A percentile compares a stretch with the other conserved stretches of the same genome.
These are phyloP conservation scores for Drosophila suzukii DNA, from an alignment of 1,140 invertebrate genomes.

Conservation along the genomic window DNA sequence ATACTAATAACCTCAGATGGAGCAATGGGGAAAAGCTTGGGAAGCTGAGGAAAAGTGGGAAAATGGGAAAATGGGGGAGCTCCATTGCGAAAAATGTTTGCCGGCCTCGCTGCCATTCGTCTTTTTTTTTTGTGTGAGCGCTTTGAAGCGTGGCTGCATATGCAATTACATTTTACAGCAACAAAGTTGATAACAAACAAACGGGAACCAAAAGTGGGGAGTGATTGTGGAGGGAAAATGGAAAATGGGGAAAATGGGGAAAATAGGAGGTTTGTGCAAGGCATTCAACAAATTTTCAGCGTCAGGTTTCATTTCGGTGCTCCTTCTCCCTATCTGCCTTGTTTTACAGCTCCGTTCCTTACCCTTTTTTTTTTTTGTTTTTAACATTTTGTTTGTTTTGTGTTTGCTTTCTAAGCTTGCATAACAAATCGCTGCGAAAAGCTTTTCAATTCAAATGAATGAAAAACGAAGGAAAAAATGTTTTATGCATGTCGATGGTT, in stretches of 20 bases:
- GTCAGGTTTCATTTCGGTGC: conserved; percentile 69
- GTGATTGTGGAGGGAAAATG: conserved; percentile 17
- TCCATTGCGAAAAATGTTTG: conserved; percentile 53
- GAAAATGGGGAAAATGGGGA: background rate
- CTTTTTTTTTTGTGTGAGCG: conserved; percentile 45
- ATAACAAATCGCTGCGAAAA: conserved; percentile 80
- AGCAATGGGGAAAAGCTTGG: conserved; percentile 24
- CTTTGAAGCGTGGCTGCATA: conserved; percentile 80
- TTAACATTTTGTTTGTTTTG: conserved; percentile 54
- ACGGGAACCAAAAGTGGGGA: conserved; percentile 24
- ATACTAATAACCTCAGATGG: conserved; percentile 58
- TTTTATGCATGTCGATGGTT: conserved; percentile 69
- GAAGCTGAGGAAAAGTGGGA: conserved; percentile 4
- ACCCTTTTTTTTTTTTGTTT: conserved; percentile 35
- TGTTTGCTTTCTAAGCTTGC: conserved; percentile 80
- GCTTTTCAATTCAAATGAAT: conserved; percentile 82
- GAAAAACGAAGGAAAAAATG: conserved; percentile 67
- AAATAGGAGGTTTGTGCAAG: conserved; percentile 33
- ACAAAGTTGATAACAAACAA: conserved; percentile 80
- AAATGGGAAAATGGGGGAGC: conserved; percentile 19
- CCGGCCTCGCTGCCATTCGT: conserved; percentile 35
- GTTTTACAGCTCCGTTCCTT: conserved; percentile 23
- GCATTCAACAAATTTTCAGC: conserved; percentile 78
- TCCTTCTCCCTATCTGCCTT: conserved; percentile 15
- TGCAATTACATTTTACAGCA: conserved; percentile 80